Evolutionary conservation across 2,113 vertebrate species (phyloP).

Genomic region (Oryzias celebensis): DNA sequence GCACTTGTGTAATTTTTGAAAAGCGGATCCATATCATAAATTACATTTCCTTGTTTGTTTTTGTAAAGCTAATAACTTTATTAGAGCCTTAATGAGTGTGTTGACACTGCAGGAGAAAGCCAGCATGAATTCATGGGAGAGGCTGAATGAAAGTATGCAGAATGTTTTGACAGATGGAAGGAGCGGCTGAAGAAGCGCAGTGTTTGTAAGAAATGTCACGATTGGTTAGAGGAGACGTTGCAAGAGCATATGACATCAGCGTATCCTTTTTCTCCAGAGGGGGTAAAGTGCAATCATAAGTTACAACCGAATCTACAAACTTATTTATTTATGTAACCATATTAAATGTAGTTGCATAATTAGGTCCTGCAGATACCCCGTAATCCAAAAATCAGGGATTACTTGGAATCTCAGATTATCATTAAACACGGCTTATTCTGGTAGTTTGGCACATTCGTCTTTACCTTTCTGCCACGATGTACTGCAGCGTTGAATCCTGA

Average conservation of each 20-base stretch:
- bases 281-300: not conserved
- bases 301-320: constrained; percentile 18
- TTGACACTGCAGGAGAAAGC: constrained; percentile 31
- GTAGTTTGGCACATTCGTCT: too few relatives aligned
- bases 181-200: constrained; percentile 8
- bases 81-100: constrained; percentile 35
- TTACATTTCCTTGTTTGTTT: constrained; percentile 51
- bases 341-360: too few relatives aligned
- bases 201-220: constrained; percentile 24
- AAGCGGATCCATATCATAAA: constrained; percentile 43
- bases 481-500: too few relatives aligned
- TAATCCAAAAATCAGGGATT: too few relatives aligned
- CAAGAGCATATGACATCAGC: constrained; percentile 42
- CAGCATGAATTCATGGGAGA: constrained; percentile 9
- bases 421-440: too few relatives aligned
- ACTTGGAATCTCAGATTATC: too few relatives aligned
- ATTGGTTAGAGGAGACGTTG: constrained; percentile 24
- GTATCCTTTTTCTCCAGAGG: constrained; percentile 6
- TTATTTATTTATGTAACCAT: too few relatives aligned
- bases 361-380: too few relatives aligned
- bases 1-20: too few relatives aligned
- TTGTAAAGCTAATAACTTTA: constrained; percentile 60
- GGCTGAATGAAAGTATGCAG: constrained; percentile 6
- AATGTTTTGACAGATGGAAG: constrained; percentile 59
- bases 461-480: too few relatives aligned